Evolutionary conservation across 2,797 vertebrate genomes (phyloP).

Genomic region (Uromys caudimaculatus): DNA sequence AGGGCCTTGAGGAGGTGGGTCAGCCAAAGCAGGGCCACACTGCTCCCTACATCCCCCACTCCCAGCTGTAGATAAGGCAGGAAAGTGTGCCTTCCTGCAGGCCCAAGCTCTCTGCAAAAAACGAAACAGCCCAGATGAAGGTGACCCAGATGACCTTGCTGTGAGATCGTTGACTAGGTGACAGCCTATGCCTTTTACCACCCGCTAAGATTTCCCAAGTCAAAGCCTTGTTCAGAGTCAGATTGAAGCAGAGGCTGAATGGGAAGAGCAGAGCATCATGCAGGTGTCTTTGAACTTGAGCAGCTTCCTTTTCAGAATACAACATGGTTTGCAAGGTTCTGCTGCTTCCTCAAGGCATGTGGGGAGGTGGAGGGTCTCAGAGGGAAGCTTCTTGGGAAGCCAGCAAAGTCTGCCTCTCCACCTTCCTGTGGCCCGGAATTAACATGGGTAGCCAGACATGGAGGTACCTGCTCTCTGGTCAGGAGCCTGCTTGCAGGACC

Average conservation of each 20-base stretch:
- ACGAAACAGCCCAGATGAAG: background rate
- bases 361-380: background rate
- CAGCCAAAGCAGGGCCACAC: background rate
- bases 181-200: background rate
- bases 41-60: background rate
- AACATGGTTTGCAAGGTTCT: background rate
- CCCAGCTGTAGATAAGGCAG: background rate
- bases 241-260: background rate
- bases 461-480: background rate
- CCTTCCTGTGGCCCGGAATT: background rate
- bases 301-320: background rate
- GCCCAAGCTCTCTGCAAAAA: background rate
- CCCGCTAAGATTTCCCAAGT: background rate
- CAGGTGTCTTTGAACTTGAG: background rate
- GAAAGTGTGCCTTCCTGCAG: background rate
- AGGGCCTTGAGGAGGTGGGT: background rate
- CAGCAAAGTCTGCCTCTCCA: background rate
- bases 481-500: background rate
- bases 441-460: conserved; percentile 33
- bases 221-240: background rate
- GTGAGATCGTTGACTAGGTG: background rate
- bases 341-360: background rate
- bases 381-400: background rate
- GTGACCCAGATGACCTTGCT: background rate
- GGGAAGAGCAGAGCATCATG: background rate